A percentile compares a stretch with the other conserved stretches of the same genome.
phyloP scores from a whole-genome alignment of 2,888 invertebrate genomes.

The Nomada flava region DNA sequence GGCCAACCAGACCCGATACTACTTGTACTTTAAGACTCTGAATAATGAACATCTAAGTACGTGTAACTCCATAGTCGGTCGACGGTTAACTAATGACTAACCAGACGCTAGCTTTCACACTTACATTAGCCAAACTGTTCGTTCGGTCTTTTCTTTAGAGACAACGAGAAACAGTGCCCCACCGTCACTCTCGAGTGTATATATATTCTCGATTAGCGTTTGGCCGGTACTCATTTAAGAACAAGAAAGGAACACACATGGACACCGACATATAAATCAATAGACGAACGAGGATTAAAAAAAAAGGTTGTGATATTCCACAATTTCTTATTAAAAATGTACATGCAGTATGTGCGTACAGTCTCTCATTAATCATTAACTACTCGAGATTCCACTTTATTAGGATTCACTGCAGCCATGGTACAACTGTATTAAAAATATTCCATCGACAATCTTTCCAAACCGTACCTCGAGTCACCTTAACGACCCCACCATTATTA shows the following conservation, averaged over 20 bases:
- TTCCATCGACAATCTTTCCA: no score
- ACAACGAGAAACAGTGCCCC: neutral
- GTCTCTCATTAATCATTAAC: no score
- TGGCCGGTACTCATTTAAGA: conserved; percentile 11
- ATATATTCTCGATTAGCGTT: neutral
- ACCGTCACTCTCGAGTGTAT: neutral
- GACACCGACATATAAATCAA: no score
- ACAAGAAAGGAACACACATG: neutral
- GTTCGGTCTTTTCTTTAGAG: conserved; percentile 4
- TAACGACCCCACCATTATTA: no score
- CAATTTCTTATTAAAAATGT: no score
- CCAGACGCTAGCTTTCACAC: conserved; percentile 27
- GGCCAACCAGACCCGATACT: conserved; percentile 8
- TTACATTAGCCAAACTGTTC: neutral
- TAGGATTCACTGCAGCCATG: no score
- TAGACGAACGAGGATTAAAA: no score
- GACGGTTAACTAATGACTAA: conserved; percentile 27
- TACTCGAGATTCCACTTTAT: no score
- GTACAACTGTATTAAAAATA: no score
- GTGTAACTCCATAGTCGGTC: conserved; percentile 23
- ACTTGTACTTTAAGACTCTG: conserved; percentile 27
- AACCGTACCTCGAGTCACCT: no score
- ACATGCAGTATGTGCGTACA: no score
- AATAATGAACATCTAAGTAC: conserved; percentile 35
- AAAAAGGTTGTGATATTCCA: no score